Evolutionary conservation across 2,888 invertebrate species (phyloP).

Genomic region (Acronicta psi): DNA sequence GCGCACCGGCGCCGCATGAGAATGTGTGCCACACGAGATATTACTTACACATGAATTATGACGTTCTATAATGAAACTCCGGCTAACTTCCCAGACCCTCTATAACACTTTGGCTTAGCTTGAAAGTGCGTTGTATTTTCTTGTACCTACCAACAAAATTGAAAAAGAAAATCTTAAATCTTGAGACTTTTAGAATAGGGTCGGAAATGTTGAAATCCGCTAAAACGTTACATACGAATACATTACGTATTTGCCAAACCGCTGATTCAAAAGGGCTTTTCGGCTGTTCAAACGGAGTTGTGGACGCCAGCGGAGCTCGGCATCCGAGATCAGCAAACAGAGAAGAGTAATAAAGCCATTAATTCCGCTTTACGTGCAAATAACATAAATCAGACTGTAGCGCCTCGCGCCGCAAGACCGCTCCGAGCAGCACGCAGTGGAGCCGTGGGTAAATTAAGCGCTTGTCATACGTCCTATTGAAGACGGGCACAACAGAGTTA

Average conservation of each 20-base stretch:
- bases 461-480: constrained; percentile 78
- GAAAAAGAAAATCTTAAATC: constrained; percentile 32
- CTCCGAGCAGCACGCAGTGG: constrained; percentile 73
- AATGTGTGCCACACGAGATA: constrained; percentile 80
- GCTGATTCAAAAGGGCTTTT: constrained; percentile 75
- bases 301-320: constrained; percentile 71
- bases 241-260: constrained; percentile 72
- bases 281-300: constrained; percentile 72
- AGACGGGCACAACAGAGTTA: constrained; percentile 64
- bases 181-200: constrained; percentile 31
- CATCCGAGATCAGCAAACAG: constrained; percentile 83
- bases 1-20: constrained; percentile 57
- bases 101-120: constrained; percentile 54
- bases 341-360: constrained; percentile 88
- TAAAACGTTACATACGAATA: constrained; percentile 53
- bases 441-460: constrained; percentile 80
- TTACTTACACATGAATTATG: constrained; percentile 85
- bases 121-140: constrained; percentile 37
- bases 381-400: constrained; percentile 87
- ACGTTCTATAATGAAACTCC: constrained; percentile 81
- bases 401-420: constrained; percentile 82
- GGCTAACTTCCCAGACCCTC: constrained; percentile 70
- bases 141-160: constrained; percentile 40
- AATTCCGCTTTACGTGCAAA: constrained; percentile 88
- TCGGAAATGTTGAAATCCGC: constrained; percentile 41